Base-by-base conservation (phyloP, 2,113 vertebrate genomes). In the Rhegmatorhina hoffmannsi region DNA sequence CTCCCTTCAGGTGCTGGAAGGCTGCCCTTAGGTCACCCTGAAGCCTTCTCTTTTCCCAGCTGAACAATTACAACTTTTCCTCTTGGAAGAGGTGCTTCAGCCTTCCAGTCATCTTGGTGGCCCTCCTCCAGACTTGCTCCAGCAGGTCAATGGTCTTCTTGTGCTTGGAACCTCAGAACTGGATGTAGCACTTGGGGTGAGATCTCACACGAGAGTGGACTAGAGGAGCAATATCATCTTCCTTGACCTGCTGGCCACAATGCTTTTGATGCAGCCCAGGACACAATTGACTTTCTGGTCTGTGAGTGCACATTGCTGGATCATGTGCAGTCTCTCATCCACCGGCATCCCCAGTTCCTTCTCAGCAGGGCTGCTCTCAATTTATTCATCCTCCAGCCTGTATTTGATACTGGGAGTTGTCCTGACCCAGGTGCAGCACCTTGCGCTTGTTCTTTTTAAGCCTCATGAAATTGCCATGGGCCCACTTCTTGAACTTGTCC, bases 241-340 rank as follows among this genome's bases (percentile, higher is more conserved):
- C 23, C 18, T 70, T 1, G 2, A 23, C 24, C 19, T 70, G 66
- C 64, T 87, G 55, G 0, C 25, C 66, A 20, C 0, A 0, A 19
- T 47, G 24, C 40, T 72, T 9, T 72, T 58, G 29, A 47, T 72
- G 40, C 40, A 87, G 19, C 66, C 19, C 40, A 55, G 56, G 56
- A 40, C 24, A 38, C 0, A 0, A 55, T 47, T 79, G 64, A 12
- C 16, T 63, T 1, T 70, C 66, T 55, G 47, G 63, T 53, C 33
- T 77, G 33, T 2, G 38, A 28, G 46, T 60, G 21, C 46, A 0
- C 46, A 28, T 10, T 4, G 33, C 47, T 69, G 84, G 55, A 6
- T 46, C 38, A 23, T 53, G 47, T 46, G 46, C 47, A 53, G 28
- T 55, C 9, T n/a, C 47, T 53, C 55, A 53, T 0, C 28, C 38